Percentiles rank a stretch among this genome's conserved stretches.
These are phyloP conservation scores for Spea bombifrons DNA, from an alignment of 2,113 vertebrate species.

Conservation along the genomic window DNA sequence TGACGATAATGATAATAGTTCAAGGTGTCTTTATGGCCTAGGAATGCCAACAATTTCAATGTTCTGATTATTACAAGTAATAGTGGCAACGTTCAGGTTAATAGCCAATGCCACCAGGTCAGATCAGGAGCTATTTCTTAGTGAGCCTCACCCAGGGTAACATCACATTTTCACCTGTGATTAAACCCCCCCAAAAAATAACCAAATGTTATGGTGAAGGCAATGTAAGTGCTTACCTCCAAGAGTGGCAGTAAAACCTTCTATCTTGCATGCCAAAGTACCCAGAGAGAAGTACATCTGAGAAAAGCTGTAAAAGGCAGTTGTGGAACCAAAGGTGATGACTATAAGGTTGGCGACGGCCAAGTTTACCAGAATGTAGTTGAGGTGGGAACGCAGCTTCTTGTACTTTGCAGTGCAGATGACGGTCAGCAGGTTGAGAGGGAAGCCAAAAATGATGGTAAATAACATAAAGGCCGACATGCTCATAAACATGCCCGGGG, in stretches of 20 bases:
- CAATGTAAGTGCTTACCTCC: constrained; percentile 59
- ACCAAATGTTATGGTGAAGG: background rate
- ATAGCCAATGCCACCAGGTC: too few species aligned
- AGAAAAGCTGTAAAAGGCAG: constrained; percentile 66
- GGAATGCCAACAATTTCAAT: too few species aligned
- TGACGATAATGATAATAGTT: too few species aligned
- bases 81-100: too few species aligned
- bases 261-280: constrained; percentile 65
- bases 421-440: constrained; percentile 66
- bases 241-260: constrained; percentile 68
- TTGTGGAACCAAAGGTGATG: constrained; percentile 62
- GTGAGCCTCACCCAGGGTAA: too few species aligned
- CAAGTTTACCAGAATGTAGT: constrained; percentile 78
- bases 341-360: constrained; percentile 69
- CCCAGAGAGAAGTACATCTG: constrained; percentile 68
- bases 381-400: constrained; percentile 74
- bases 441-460: constrained; percentile 56
- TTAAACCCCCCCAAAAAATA: too few species aligned
- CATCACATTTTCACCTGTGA: too few species aligned
- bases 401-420: constrained; percentile 66
- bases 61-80: too few species aligned
- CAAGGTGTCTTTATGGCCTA: too few species aligned
- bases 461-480: constrained; percentile 70
- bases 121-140: too few species aligned
- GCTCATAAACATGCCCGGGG: constrained; percentile 54